Conservation (phyloP, 2,888 invertebrate species). For the Myopa testacea region DNA sequence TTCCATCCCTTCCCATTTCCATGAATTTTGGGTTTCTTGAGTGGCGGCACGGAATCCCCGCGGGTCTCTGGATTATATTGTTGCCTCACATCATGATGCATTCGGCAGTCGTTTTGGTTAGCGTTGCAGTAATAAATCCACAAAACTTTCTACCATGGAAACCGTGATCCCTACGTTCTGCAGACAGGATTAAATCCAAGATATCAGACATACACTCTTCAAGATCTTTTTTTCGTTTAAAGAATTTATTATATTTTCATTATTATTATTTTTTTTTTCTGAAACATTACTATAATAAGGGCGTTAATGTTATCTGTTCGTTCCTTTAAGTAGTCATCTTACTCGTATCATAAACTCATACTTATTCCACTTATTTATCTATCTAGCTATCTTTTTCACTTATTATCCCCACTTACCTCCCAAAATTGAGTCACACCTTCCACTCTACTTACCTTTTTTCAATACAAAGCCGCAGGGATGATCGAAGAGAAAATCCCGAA, state of each 20-base stretch:
- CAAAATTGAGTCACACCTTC: background rate
- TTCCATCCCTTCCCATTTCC: no score
- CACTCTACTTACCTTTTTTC: slow-evolving; percentile 80
- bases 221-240: background rate
- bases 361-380: no score
- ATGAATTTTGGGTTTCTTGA: background rate
- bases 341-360: no score
- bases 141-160: slow-evolving; percentile 13
- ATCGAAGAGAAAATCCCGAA: slow-evolving; percentile 92
- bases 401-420: no score
- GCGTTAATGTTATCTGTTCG: no score
- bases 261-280: background rate
- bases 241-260: background rate
- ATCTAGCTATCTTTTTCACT: no score
- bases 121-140: slow-evolving; percentile 30
- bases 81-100: background rate
- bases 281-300: no score
- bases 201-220: no score
- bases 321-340: no score
- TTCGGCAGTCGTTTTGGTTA: background rate
- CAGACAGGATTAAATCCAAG: no score
- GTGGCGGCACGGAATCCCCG: background rate
- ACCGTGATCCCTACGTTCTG: background rate
- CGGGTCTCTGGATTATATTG: slow-evolving; percentile 15
- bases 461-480: slow-evolving; percentile 92